Evolutionary conservation across 2,888 invertebrate genomes (phyloP).

Genomic region (Ophioninae sp.): DNA sequence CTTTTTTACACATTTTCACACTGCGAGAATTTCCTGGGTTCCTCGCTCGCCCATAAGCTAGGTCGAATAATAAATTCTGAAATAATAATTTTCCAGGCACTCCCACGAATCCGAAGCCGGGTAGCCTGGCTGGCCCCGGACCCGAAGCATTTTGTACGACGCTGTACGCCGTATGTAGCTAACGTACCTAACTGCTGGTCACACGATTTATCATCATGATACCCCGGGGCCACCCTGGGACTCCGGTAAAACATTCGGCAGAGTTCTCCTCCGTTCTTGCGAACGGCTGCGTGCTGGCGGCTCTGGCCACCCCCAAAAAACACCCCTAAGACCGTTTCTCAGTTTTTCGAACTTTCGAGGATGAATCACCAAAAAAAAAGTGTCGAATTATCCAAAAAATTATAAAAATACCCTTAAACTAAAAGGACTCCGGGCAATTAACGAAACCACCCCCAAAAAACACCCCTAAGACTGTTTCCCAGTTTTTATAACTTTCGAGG

Average conservation of each 20-base stretch:
- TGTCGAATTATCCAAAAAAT: neutral
- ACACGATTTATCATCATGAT: conserved; percentile 76
- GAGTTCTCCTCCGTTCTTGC: conserved; percentile 55
- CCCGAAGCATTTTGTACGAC: conserved; percentile 53
- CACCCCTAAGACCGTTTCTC: neutral
- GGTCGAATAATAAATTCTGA: conserved; percentile 75
- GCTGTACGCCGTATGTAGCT: conserved; percentile 75
- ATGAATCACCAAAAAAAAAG: neutral
- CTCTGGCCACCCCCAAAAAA: conserved; percentile 5
- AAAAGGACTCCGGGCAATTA: too few relatives aligned
- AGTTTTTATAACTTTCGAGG: too few relatives aligned
- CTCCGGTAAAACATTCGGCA: conserved; percentile 67
- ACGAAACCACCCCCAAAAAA: too few relatives aligned
- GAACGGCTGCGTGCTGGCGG: conserved; percentile 26
- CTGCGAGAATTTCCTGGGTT: conserved; percentile 30
- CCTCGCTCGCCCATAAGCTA: conserved; percentile 15
- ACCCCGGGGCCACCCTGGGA: conserved; percentile 60
- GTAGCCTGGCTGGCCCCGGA: neutral
- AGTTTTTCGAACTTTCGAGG: neutral
- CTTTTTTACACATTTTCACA: conserved; percentile 38
- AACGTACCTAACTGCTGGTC: conserved; percentile 77
- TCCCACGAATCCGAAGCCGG: conserved; percentile 54
- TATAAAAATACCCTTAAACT: too few relatives aligned
- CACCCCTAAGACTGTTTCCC: too few relatives aligned
- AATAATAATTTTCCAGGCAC: conserved; percentile 77